Percentiles rank a stretch among this genome's conserved stretches.
phyloP scores from a whole-genome alignment of 2,797 vertebrate genomes.

The Cyprinella venusta region DNA sequence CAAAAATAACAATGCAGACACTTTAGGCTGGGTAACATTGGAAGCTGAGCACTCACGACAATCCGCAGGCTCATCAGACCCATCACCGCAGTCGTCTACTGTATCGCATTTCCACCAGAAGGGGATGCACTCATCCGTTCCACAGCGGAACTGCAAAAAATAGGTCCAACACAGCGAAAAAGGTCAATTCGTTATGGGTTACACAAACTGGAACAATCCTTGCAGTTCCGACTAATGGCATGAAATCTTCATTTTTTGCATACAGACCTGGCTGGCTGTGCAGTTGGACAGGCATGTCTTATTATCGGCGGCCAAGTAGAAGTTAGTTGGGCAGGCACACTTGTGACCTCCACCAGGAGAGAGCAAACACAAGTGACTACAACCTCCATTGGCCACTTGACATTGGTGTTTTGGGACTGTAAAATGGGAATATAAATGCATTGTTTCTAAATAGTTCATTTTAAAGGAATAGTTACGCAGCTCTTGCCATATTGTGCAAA shows the following conservation, averaged over 20 bases:
- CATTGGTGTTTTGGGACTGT: constrained; percentile 94
- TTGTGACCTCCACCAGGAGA: constrained; percentile 87
- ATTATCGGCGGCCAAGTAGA: constrained; percentile 94
- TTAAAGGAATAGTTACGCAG: neutral
- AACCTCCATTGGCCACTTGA: constrained; percentile 92
- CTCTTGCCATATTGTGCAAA: neutral
- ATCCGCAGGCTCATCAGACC: constrained; percentile 94
- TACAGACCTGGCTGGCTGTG: constrained; percentile 93
- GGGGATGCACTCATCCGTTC: constrained; percentile 97
- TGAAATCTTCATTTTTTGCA: constrained; percentile 5
- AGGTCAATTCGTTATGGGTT: constrained; percentile 10
- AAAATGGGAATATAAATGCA: neutral
- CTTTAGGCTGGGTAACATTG: neutral
- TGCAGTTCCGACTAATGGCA: constrained; percentile 22
- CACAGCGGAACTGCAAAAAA: constrained; percentile 89
- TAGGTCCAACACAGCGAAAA: constrained; percentile 7
- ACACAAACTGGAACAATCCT: constrained; percentile 20
- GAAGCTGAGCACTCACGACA: constrained; percentile 86
- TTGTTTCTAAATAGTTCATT: neutral
- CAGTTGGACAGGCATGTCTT: constrained; percentile 97
- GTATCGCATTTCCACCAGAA: constrained; percentile 99
- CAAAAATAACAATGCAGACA: neutral
- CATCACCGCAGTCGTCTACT: constrained; percentile 96
- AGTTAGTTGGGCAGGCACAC: constrained; percentile 97
- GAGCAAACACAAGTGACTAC: constrained; percentile 96